phyloP scores from a whole-genome alignment of 1,140 invertebrate genomes.

The Atopsyche davidsoni region DNA sequence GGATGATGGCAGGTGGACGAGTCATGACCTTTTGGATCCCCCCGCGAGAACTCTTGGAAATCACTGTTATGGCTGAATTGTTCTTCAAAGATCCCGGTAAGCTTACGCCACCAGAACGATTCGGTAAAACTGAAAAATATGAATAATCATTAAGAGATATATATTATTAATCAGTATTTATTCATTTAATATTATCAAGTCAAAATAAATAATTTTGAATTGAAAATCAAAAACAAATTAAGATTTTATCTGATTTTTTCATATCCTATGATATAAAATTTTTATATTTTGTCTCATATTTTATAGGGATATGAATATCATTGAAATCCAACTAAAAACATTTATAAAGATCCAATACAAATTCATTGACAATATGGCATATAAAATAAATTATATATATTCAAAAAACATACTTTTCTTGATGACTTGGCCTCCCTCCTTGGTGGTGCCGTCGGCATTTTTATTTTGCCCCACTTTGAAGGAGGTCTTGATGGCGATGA shows the following conservation, averaged over 20 bases:
- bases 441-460: conserved; percentile 39
- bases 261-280: no score
- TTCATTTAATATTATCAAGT: neutral
- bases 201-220: conserved; percentile 1
- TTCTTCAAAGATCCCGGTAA: conserved; percentile 59
- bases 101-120: conserved; percentile 42
- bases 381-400: no score
- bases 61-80: conserved; percentile 62
- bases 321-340: no score
- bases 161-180: conserved; percentile 6
- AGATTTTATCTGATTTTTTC: neutral
- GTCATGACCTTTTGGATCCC: conserved; percentile 38
- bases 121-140: conserved; percentile 31
- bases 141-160: conserved; percentile 9
- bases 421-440: conserved; percentile 45
- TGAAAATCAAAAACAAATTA: neutral
- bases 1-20: conserved; percentile 37
- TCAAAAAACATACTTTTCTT: conserved; percentile 47
- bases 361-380: no score
- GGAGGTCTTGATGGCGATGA: conserved; percentile 85
- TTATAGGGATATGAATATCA: no score
- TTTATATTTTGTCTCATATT: no score
- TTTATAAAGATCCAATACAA: no score
- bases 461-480: conserved; percentile 63
- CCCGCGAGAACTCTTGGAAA: conserved; percentile 50